These are phyloP conservation scores for Panagrolaimus sp. DNA, from an alignment of 1,140 invertebrate species.

Conservation along the genomic window DNA sequence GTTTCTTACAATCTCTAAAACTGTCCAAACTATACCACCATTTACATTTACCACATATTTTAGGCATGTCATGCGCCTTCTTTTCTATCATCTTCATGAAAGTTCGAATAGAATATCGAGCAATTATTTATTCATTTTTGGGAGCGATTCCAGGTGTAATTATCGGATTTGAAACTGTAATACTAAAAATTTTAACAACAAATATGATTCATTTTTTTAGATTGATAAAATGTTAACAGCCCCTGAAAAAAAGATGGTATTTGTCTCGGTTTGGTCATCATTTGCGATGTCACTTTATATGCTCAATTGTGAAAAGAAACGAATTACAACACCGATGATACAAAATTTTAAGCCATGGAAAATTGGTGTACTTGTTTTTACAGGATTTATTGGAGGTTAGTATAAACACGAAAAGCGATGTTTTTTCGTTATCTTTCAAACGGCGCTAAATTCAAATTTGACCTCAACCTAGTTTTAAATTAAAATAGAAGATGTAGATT, in stretches of 20 bases:
- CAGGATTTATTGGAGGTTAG: constrained; percentile 39
- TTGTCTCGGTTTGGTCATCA: constrained; percentile 37
- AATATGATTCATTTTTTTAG: constrained; percentile 12
- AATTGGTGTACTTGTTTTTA: constrained; percentile 21
- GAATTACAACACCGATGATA: constrained; percentile 22
- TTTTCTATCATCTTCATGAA: constrained; percentile 34
- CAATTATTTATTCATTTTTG: constrained; percentile 28
- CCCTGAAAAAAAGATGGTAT: constrained; percentile 31
- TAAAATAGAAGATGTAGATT: no score
- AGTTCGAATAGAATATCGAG: constrained; percentile 37
- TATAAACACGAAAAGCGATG: no score
- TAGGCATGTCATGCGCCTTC: constrained; percentile 15
- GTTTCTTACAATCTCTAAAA: no score
- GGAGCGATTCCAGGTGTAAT: constrained; percentile 36
- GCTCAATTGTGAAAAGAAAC: constrained; percentile 30
- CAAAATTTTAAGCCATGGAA: constrained; percentile 30
- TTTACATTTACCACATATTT: constrained; percentile 23
- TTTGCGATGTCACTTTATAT: constrained; percentile 35
- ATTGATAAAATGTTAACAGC: constrained; percentile 28
- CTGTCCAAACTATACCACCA: no score
- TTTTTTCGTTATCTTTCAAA: no score
- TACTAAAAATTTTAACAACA: not conserved
- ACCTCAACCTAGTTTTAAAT: no score
- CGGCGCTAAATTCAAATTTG: no score
- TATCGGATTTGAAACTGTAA: constrained; percentile 28